Percentiles rank a stretch among this genome's conserved stretches.
phyloP scores from a whole-genome alignment of 2,113 vertebrate genomes.

The Rhynchomys soricoides region DNA sequence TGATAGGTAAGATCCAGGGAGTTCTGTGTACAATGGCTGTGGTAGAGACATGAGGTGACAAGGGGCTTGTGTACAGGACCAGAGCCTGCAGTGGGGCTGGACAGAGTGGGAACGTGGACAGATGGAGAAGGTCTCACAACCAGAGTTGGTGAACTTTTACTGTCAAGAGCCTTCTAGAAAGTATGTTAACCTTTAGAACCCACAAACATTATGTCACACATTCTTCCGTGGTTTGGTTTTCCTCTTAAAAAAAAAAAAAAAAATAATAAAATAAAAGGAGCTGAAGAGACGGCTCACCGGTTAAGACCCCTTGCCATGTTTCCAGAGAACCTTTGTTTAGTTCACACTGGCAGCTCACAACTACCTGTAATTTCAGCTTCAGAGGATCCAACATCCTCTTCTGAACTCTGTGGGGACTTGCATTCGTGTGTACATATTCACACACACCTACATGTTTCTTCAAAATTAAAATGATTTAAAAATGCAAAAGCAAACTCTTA shows the following conservation, averaged over 20 bases:
- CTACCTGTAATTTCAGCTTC: not conserved
- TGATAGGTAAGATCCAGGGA: not conserved
- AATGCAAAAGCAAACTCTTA: not conserved
- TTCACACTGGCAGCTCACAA: not conserved
- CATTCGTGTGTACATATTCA: not conserved
- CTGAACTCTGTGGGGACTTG: not conserved
- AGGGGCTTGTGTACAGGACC: accelerated
- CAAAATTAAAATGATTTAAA: not conserved
- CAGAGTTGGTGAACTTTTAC: not conserved
- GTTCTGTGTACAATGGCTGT: not conserved
- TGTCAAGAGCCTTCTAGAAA: not conserved
- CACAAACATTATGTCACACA: not conserved
- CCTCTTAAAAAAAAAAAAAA: not conserved
- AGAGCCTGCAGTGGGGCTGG: not conserved
- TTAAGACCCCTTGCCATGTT: not conserved
- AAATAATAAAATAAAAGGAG: not conserved
- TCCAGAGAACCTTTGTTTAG: not conserved
- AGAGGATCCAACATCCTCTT: not conserved
- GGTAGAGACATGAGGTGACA: not conserved
- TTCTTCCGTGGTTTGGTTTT: not conserved
- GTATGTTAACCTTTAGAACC: not conserved
- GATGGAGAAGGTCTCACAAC: not conserved
- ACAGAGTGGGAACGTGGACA: accelerated
- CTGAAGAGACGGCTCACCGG: not conserved
- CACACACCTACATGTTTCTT: not conserved